Percentiles rank a stretch among this genome's conserved stretches.
phyloP scores from a whole-genome alignment of 2,113 vertebrate genomes.

The Gobius niger region DNA sequence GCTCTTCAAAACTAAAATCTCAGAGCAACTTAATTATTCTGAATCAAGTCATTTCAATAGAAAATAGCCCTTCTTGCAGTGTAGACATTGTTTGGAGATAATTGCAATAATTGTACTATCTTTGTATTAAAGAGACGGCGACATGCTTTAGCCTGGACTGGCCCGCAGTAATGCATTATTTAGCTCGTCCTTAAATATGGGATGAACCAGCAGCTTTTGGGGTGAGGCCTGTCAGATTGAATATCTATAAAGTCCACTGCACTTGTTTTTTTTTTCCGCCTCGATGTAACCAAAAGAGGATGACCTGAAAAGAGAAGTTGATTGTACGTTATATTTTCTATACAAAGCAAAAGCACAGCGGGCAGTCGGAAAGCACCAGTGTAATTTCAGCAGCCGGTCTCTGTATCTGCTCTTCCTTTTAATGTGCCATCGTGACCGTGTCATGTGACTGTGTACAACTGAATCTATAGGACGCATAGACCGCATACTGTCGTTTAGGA shows the following conservation, averaged over 20 bases:
- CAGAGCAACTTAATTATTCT: background rate
- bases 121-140: slow-evolving; percentile 26
- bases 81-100: slow-evolving; percentile 1
- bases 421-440: slow-evolving; percentile 64
- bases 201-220: slow-evolving; percentile 41
- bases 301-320: slow-evolving; percentile 42
- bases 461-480: background rate
- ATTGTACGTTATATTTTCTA: slow-evolving; percentile 59
- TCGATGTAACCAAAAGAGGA: slow-evolving; percentile 50
- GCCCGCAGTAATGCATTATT: slow-evolving; percentile 41
- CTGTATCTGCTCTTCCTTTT: slow-evolving; percentile 41
- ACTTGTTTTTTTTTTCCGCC: slow-evolving; percentile 51
- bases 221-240: slow-evolving; percentile 24
- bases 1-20: background rate
- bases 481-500: background rate
- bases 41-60: background rate
- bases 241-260: slow-evolving; percentile 49
- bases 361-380: slow-evolving; percentile 27
- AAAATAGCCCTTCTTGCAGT: background rate
- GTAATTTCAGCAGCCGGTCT: slow-evolving; percentile 41
- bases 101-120: slow-evolving; percentile 36
- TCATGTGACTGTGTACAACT: slow-evolving; percentile 15
- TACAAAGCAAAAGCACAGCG: slow-evolving; percentile 24
- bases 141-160: slow-evolving; percentile 20
- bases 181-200: slow-evolving; percentile 28